These are phyloP conservation scores for Toxonevra muliebris DNA, from an alignment of 2,888 invertebrate genomes.

Conservation along the genomic window DNA sequence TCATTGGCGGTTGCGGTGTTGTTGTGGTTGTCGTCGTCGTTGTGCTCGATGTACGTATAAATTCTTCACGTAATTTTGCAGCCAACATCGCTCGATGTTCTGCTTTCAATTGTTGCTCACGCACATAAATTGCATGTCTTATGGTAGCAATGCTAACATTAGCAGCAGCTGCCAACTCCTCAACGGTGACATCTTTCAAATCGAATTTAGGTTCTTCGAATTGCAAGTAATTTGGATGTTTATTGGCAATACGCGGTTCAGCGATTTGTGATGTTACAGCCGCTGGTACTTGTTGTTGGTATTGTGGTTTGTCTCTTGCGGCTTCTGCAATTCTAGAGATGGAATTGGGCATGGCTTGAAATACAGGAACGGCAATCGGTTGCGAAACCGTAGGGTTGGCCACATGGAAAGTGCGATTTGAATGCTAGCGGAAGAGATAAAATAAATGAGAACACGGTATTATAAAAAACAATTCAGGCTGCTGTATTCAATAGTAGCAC, in stretches of 20 bases:
- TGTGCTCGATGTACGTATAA: constrained; percentile 66
- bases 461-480: no score
- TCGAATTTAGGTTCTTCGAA: constrained; percentile 61
- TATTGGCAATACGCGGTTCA: constrained; percentile 26
- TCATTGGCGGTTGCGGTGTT: constrained; percentile 39
- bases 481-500: no score
- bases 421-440: constrained; percentile 41
- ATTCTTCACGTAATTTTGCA: constrained; percentile 55
- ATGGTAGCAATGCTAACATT: constrained; percentile 83
- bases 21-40: constrained; percentile 65
- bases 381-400: constrained; percentile 53
- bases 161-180: constrained; percentile 73
- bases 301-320: constrained; percentile 3
- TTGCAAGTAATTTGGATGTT: constrained; percentile 56
- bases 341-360: constrained; percentile 68
- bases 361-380: constrained; percentile 65
- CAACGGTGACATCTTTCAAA: constrained; percentile 63
- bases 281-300: constrained; percentile 32
- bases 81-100: constrained; percentile 66
- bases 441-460: neutral
- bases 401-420: constrained; percentile 58
- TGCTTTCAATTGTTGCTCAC: constrained; percentile 75
- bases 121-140: constrained; percentile 76
- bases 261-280: constrained; percentile 11
- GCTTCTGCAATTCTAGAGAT: constrained; percentile 56